Base-by-base conservation (phyloP, 2,888 invertebrate genomes). In the Zelleria hepariella region DNA sequence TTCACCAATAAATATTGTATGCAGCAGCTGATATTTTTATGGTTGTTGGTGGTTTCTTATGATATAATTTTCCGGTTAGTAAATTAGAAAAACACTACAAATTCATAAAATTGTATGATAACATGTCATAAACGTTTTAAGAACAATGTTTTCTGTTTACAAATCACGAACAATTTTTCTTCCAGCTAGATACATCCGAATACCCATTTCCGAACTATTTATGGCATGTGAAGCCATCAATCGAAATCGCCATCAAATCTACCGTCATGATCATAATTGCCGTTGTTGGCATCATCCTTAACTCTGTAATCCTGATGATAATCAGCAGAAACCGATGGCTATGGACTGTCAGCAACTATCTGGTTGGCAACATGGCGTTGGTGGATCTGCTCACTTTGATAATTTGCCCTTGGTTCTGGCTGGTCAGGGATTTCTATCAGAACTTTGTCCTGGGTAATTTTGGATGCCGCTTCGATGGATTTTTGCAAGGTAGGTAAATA, bases 401-500 rank as follows among this genome's bases (percentile, higher is more conserved):
- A 0, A 80, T 94, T 8, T 94, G 94, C 59, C 94, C 96, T 0
- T 93, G 93, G 91, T 92, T 96, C 68, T 93, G 94, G 80, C 82
- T 96, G 63, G 90, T 93, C 15, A 88, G 92, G 52, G 94, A 95
- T 73, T 92, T 95, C 68, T 94, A 92, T 70, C 95, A 96, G 80
- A 94, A 94, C 68, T 96, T 92, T 75, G 89, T 93, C 64, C 78
- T 96, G 61, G 94, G 93, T 20, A 82, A 86, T 10, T 89, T 94
- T 60, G 94, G 95, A 7, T 96, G 96, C 74, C 91, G 92, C 65
- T 89, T 93, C 66, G 95, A 96, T 77, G 95, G 94, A 1, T 94
- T 94, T 68, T 72, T 94, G 42, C 94, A 95, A 85, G 92, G 94
- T 93, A 77, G 77, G 82, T 42, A n/a, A n/a, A n/a, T n/a, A n/a